phyloP scores from a whole-genome alignment of 2,113 vertebrate species.

The Thalassarche chlororhynchos region DNA sequence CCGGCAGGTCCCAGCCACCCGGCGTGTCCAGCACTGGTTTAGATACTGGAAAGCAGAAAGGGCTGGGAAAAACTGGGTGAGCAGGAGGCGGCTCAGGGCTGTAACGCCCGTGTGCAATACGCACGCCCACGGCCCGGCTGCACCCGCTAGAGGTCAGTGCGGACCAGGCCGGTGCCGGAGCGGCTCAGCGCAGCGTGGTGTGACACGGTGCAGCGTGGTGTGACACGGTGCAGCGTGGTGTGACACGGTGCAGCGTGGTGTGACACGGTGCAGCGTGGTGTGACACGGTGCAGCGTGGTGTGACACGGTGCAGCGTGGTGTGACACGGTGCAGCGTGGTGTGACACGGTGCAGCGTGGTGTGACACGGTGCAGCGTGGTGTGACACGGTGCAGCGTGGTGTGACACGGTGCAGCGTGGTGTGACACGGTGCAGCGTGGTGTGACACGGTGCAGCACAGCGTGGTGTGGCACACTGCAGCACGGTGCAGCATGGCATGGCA shows the following conservation, averaged over 20 bases:
- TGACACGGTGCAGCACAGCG: rapidly evolving
- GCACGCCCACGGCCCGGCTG: background rate
- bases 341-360: rapidly evolving
- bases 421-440: too few species aligned
- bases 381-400: rapidly evolving
- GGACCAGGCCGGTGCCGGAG: rapidly evolving
- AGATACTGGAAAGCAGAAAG: background rate
- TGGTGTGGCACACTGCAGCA: rapidly evolving
- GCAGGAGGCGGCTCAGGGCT: background rate
- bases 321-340: rapidly evolving
- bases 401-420: rapidly evolving
- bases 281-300: too few species aligned
- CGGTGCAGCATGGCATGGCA: rapidly evolving
- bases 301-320: rapidly evolving
- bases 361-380: rapidly evolving
- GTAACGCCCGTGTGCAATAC: rapidly evolving
- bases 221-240: too few species aligned
- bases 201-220: rapidly evolving
- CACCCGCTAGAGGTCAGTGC: background rate
- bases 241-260: background rate
- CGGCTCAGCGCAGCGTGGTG: rapidly evolving
- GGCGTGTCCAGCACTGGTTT: rapidly evolving
- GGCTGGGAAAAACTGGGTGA: background rate
- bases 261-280: rapidly evolving
- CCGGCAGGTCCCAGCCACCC: rapidly evolving